Evolutionary conservation across 2,888 invertebrate species (phyloP), one percentile per base, ranked within the genome.

Genomic region (Heliothis peltigera): DNA sequence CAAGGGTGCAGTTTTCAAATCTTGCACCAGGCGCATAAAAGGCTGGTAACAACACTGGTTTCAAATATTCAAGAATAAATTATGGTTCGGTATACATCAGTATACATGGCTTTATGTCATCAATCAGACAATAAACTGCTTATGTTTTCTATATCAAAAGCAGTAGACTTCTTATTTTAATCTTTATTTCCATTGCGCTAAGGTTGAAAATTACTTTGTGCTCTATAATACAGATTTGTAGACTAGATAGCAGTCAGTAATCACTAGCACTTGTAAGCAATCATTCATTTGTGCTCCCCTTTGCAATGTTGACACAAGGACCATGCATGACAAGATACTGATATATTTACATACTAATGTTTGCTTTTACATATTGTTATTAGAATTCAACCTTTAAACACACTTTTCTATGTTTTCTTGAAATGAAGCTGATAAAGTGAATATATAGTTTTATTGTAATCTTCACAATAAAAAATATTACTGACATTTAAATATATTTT

Each of bases 201-300:
- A 62, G 57, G 61, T 68, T 70, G 68, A 73, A 67, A 67, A 58
- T 62, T 61, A 42, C 49, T 52, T 17, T 39, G 49, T 15, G 59
- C n/a, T 12, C 2, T 32, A 32, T 42, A 42, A 57, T 7, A 44
- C 17, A 67, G 42, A 70, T 49, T 54, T 48, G 46, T 73, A 75
- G 67, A 64, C 64, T 72, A 80, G 71, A 71, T 80, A 68, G 67
- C 67, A 79, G 77, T 64, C 69, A 82, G 86, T 83, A 90, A 91
- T 92, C 83, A 89, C 65, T 79, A 74, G 87, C 93, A 93, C 91
- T 93, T 94, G 92, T 93, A 91, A 81, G 93, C 92, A 93, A 93
- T 93, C 92, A 93, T 94, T 91, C 91, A 92, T 92, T 91, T 92
- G 86, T 86, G 87, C 89, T 87, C 89, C 88, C 85, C 81, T 80